Evolutionary conservation across 2,113 vertebrate genomes (phyloP).

Genomic region (Aptenodytes patagonicus): DNA sequence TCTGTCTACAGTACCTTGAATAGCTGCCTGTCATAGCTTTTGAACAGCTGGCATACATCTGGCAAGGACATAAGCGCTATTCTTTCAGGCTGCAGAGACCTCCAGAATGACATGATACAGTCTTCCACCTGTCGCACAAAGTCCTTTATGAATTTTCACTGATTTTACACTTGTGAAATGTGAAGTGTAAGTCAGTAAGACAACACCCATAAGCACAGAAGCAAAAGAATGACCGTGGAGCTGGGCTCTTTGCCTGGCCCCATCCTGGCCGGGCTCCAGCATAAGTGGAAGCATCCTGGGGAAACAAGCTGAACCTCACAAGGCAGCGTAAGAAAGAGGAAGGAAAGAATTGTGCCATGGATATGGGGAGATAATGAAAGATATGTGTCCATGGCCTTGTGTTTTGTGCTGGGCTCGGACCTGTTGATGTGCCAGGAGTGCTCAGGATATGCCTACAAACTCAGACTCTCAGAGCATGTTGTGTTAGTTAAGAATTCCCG

Average conservation of each 20-base stretch:
- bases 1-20: constrained; percentile 62
- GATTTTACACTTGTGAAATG: background rate
- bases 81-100: constrained; percentile 60
- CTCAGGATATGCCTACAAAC: background rate
- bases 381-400: background rate
- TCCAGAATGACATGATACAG: constrained; percentile 71
- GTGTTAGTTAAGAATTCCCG: background rate
- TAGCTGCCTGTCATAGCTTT: constrained; percentile 57
- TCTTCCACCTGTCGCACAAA: constrained; percentile 55
- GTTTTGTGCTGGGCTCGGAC: background rate
- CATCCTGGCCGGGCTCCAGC: background rate
- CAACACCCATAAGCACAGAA: background rate
- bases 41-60: constrained; percentile 67
- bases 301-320: background rate
- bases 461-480: background rate
- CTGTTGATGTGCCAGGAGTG: background rate
- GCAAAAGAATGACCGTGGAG: background rate
- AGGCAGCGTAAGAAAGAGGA: background rate
- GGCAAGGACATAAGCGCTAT: constrained; percentile 56
- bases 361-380: background rate
- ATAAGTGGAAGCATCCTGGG: background rate
- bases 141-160: background rate
- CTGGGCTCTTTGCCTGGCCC: background rate
- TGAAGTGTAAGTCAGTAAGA: background rate
- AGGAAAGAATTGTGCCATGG: background rate